Conservation (phyloP, 2,888 invertebrate genomes). For the Ophion obscuratus region DNA sequence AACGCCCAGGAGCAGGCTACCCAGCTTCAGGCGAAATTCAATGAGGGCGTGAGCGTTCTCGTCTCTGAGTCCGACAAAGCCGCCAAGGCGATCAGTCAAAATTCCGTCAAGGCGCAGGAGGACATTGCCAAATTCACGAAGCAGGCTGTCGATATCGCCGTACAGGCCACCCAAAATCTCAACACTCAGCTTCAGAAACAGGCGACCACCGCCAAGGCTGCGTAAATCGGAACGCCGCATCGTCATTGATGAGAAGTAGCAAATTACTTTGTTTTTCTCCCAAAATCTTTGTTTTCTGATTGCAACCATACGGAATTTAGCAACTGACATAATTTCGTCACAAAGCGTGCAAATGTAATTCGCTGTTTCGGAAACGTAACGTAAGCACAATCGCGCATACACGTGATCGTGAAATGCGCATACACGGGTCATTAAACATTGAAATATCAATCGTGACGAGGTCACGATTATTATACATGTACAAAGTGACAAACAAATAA, state of each 20-base stretch:
- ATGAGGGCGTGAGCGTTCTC: slow-evolving; percentile 77
- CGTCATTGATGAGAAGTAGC: neutral
- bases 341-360: neutral
- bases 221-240: slow-evolving; percentile 15
- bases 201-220: slow-evolving; percentile 62
- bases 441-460: slow-evolving; percentile 10
- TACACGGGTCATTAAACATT: neutral
- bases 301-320: neutral
- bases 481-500: slow-evolving; percentile 40
- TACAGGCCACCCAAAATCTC: slow-evolving; percentile 78
- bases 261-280: neutral
- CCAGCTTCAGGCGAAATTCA: slow-evolving; percentile 77
- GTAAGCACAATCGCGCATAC: neutral
- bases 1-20: slow-evolving; percentile 78
- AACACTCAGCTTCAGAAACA: slow-evolving; percentile 77
- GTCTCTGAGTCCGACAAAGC: slow-evolving; percentile 78
- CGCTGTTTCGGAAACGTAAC: neutral
- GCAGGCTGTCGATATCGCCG: slow-evolving; percentile 78
- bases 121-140: slow-evolving; percentile 79
- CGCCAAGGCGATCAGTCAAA: slow-evolving; percentile 75
- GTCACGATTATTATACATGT: slow-evolving; percentile 19
- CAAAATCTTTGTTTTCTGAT: neutral
- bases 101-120: slow-evolving; percentile 78
- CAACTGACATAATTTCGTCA: neutral
- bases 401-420: neutral